Conservation (phyloP, 2,888 invertebrate species). For the Hartigia nigra region DNA sequence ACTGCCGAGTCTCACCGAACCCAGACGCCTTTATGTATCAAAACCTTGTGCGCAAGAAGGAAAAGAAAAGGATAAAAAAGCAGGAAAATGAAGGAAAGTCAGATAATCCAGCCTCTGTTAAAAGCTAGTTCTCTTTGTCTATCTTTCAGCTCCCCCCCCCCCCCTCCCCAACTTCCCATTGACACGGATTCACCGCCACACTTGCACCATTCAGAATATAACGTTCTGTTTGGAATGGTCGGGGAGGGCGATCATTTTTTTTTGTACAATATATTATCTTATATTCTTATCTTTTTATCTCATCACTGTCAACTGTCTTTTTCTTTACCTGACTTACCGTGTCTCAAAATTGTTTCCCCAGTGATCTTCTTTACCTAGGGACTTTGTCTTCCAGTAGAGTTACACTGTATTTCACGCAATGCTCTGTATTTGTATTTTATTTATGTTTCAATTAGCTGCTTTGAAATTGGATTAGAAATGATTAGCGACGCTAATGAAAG, state of each 20-base stretch:
- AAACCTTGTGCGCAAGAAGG: neutral
- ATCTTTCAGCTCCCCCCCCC: neutral
- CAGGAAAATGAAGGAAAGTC: neutral
- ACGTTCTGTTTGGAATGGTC: neutral
- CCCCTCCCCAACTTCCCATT: too few species aligned
- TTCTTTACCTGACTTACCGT: neutral
- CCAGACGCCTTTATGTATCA: conserved; percentile 23
- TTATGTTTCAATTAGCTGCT: neutral
- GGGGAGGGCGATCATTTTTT: too few species aligned
- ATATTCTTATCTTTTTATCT: neutral
- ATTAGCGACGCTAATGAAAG: neutral
- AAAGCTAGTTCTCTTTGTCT: neutral
- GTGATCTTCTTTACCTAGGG: neutral
- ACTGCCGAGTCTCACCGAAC: neutral
- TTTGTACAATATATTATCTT: too few species aligned
- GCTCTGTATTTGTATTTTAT: neutral
- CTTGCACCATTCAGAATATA: neutral
- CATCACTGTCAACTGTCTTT: neutral
- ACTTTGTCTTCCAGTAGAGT: neutral
- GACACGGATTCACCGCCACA: too few species aligned
- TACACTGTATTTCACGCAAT: neutral
- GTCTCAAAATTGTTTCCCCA: neutral
- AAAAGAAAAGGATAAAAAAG: neutral
- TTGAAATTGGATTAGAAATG: neutral
- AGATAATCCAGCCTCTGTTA: conserved; percentile 2